Evolutionary conservation across 2,113 vertebrate genomes (phyloP).

Genomic region (Lynx canadensis): DNA sequence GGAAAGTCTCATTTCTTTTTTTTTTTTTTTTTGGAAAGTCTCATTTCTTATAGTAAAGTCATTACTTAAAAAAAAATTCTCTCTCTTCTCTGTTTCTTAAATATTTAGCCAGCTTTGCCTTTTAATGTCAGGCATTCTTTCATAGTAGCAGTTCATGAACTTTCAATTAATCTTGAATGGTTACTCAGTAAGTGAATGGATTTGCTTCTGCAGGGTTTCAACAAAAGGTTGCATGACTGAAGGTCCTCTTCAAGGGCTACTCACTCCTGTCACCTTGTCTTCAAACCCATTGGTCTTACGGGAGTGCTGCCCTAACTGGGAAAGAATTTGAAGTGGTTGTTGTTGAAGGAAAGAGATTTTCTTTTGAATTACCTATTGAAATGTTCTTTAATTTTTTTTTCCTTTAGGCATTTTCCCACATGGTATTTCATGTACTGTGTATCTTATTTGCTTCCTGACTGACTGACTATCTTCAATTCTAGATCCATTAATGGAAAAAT

Average conservation of each 20-base stretch:
- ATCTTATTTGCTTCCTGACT: neutral
- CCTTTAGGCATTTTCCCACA: neutral
- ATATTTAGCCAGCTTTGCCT: neutral
- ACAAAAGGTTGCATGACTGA: neutral
- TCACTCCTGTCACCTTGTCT: neutral
- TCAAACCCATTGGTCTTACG: neutral
- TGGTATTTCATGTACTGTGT: neutral
- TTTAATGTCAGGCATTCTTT: neutral
- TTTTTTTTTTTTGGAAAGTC: no score
- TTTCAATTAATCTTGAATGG: neutral
- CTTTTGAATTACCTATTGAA: neutral
- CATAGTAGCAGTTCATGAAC: neutral
- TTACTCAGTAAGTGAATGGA: neutral
- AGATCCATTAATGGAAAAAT: neutral
- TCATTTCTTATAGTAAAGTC: neutral
- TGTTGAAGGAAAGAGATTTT: neutral
- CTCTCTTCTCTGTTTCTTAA: neutral
- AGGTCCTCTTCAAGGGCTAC: neutral
- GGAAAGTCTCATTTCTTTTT: neutral
- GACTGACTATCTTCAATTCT: neutral
- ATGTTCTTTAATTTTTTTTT: neutral
- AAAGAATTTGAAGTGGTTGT: neutral
- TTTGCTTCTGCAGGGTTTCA: neutral
- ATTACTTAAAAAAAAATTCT: neutral
- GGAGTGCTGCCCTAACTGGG: neutral